These are phyloP conservation scores for Lagocephalus sceleratus DNA, from an alignment of 2,797 vertebrate genomes.

Conservation along the genomic window DNA sequence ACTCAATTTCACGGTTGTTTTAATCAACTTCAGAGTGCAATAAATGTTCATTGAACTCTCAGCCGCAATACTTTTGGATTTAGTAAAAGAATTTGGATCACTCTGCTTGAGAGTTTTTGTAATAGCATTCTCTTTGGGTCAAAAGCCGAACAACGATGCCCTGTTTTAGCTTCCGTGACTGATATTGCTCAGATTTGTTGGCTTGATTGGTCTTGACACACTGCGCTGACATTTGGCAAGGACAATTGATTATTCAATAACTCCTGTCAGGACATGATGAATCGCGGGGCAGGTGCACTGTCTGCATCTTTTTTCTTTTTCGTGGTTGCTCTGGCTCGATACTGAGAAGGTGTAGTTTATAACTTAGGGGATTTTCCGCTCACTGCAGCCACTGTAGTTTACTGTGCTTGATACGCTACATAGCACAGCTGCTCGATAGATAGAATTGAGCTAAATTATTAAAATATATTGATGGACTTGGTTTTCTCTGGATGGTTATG, in stretches of 20 bases:
- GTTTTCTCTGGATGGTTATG: no score
- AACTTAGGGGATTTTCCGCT: constrained; percentile 2
- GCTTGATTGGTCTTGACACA: constrained; percentile 47
- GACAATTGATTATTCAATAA: constrained; percentile 60
- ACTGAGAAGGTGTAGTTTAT: constrained; percentile 3
- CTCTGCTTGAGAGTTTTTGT: no score
- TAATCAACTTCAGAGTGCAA: neutral
- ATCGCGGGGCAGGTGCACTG: constrained; percentile 26
- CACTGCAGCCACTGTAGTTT: neutral
- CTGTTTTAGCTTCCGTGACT: no score
- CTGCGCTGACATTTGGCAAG: constrained; percentile 50
- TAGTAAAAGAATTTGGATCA: no score
- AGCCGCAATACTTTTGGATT: no score
- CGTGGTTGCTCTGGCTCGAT: neutral
- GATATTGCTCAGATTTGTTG: constrained; percentile 36
- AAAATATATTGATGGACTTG: neutral
- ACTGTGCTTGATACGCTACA: neutral
- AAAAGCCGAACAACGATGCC: no score
- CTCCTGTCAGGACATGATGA: constrained; percentile 43
- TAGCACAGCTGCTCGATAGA: neutral
- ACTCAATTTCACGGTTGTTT: neutral
- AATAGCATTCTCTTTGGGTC: no score
- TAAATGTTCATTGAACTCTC: no score
- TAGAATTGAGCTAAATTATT: neutral
- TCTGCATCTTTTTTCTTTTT: constrained; percentile 22